These are phyloP conservation scores for Oryzias celebensis DNA, from an alignment of 2,113 vertebrate species.

Conservation along the genomic window DNA sequence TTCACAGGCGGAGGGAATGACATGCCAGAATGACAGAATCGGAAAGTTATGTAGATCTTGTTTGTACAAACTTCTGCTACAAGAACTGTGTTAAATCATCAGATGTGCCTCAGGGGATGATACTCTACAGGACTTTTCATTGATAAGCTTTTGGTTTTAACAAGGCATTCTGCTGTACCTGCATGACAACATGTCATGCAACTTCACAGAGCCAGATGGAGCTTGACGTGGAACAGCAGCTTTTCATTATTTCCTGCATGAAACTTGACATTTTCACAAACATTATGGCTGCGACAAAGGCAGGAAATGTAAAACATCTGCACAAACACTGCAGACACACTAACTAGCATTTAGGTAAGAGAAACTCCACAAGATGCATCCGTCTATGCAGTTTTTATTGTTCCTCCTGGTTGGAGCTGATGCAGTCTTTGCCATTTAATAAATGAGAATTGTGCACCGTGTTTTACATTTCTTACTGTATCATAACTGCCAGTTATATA, in stretches of 20 bases:
- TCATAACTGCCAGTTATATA: too few species aligned
- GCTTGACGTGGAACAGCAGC: slow-evolving; percentile 34
- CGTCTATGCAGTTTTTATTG: too few species aligned
- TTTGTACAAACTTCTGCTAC: slow-evolving; percentile 1
- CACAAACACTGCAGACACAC: too few species aligned
- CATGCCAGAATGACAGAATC: background rate
- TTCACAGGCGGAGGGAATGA: background rate
- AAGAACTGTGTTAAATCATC: slow-evolving; percentile 11
- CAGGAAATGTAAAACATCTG: too few species aligned
- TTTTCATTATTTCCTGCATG: slow-evolving; percentile 15
- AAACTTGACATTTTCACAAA: slow-evolving; percentile 17
- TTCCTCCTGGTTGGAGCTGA: too few species aligned
- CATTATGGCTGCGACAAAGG: too few species aligned
- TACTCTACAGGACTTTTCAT: background rate
- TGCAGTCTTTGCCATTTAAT: too few species aligned
- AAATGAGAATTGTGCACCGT: too few species aligned
- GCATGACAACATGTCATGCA: slow-evolving; percentile 16
- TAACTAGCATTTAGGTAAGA: too few species aligned
- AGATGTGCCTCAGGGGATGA: background rate
- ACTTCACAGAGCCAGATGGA: slow-evolving; percentile 32
- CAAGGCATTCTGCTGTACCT: slow-evolving; percentile 10
- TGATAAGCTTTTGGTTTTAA: slow-evolving; percentile 10
- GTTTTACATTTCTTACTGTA: too few species aligned
- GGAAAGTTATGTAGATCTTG: background rate
- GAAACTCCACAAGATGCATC: too few species aligned